Evolutionary conservation across 1,140 invertebrate species (phyloP), one percentile per base, ranked within the genome.

Genomic region (Zaprionus davidi): DNA sequence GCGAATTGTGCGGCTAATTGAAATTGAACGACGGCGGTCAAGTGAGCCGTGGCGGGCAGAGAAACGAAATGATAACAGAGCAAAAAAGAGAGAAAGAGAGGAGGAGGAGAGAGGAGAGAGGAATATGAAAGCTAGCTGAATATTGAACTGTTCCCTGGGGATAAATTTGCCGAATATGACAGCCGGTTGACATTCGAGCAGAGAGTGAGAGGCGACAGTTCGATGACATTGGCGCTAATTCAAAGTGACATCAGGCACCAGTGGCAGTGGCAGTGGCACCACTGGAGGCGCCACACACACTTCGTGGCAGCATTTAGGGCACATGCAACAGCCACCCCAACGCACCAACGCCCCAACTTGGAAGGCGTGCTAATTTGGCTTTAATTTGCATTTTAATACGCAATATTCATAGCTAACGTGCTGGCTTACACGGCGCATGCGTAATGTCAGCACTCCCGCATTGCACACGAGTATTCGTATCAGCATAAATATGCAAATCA

Each of bases 341-440:
- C 49, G 56, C 36, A 51, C 76, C 22, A 22, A 78, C 49, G 56
- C 36, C 56, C 76, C 22, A 22, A 78, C 53, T 77, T 78, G 60
- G 71, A 68, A 57, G 71, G 68, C 71, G 78, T 88, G 84, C 81
- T 87, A 87, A 87, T 84, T 87, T 79, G 69, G 49, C 71, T 88
- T 87, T 84, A 87, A 87, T 87, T 87, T 88, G 78, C 84, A 88
- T 87, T 84, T 87, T 84, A 87, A 88, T 87, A 71, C 74, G 80
- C 81, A 57, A 79, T 79, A 81, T 79, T 86, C 73, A 85, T 84
- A 81, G 69, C 84, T 62, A 38, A 60, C 66, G 38, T 36, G 51
- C 22, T 15, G 53, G 66, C 62, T 53, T 26, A 79, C 75, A 46
- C 41, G 69, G 71, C 82, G 82, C 82, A 87, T 87, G 83, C 81